Evolutionary conservation across 2,797 vertebrate genomes (phyloP).

Genomic region (Picus viridis): DNA sequence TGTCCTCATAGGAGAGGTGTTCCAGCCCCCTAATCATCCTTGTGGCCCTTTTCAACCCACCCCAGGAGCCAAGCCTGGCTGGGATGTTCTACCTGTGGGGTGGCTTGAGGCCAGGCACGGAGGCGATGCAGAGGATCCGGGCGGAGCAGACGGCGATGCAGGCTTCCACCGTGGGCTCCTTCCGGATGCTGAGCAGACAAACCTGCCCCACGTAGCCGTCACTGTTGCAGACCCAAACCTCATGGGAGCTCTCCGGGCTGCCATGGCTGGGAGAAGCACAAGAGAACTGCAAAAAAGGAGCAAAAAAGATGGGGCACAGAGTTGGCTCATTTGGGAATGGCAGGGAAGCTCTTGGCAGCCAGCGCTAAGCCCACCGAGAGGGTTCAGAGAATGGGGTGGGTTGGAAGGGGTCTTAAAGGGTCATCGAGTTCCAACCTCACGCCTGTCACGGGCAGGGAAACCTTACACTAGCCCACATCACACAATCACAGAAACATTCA

Average conservation of each 20-base stretch:
- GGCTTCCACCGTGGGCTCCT: slow-evolving; percentile 95
- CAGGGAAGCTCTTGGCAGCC: accelerated
- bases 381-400: no score
- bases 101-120: slow-evolving; percentile 91
- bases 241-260: slow-evolving; percentile 89
- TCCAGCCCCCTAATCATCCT: no score
- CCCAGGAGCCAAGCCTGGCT: neutral
- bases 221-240: slow-evolving; percentile 99
- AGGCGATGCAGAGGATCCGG: slow-evolving; percentile 95
- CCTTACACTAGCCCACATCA: no score
- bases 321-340: accelerated
- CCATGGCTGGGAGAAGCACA: slow-evolving; percentile 96
- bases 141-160: slow-evolving; percentile 98
- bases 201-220: slow-evolving; percentile 98
- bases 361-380: accelerated
- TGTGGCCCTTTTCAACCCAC: no score
- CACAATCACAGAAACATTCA: no score
- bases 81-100: slow-evolving; percentile 65
- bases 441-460: no score
- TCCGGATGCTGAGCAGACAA: slow-evolving; percentile 93
- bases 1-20: no score
- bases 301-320: neutral
- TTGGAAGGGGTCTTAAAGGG: no score
- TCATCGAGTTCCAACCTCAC: no score
- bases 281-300: slow-evolving; percentile 82